These are phyloP conservation scores for Myopa testacea DNA, from an alignment of 2,888 invertebrate species.

Conservation along the genomic window DNA sequence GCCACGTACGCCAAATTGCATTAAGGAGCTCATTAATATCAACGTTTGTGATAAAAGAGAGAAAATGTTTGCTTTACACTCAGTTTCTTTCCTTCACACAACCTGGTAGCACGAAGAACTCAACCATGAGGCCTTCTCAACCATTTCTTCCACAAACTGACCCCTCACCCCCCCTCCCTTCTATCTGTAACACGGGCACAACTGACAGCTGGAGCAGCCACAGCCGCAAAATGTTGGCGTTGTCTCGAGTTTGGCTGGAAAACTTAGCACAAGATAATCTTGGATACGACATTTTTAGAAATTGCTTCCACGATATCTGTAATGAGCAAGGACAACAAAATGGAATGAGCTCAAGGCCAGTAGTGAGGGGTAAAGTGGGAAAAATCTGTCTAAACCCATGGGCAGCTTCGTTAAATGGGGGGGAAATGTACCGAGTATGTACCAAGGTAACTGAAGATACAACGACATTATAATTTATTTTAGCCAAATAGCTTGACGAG, in stretches of 20 bases:
- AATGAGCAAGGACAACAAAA: conserved; percentile 52
- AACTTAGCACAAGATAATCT: conserved; percentile 63
- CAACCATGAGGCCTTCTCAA: not conserved
- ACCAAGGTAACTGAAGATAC: conserved; percentile 40
- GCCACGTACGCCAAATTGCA: conserved; percentile 45
- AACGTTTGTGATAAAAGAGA: conserved; percentile 48
- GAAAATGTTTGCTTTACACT: conserved; percentile 40
- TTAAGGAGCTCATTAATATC: conserved; percentile 49
- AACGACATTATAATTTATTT: conserved; percentile 67
- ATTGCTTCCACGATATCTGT: conserved; percentile 55
- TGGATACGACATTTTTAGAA: conserved; percentile 64
- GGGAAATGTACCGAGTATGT: conserved; percentile 11
- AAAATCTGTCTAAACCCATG: too few relatives aligned
- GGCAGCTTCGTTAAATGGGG: not conserved
- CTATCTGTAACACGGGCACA: not conserved
- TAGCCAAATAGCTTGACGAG: conserved; percentile 54
- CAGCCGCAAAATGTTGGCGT: conserved; percentile 1
- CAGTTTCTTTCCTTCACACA: not conserved
- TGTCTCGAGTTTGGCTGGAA: conserved; percentile 37
- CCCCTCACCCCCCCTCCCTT: not conserved
- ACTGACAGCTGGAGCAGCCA: conserved; percentile 10
- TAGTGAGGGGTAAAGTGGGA: conserved; percentile 38
- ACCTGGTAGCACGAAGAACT: not conserved
- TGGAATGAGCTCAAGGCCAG: conserved; percentile 24
- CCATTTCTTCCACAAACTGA: not conserved